Evolutionary conservation across 1,140 invertebrate genomes (phyloP), one percentile per base, ranked within the genome.

Genomic region (Limonius californicus): DNA sequence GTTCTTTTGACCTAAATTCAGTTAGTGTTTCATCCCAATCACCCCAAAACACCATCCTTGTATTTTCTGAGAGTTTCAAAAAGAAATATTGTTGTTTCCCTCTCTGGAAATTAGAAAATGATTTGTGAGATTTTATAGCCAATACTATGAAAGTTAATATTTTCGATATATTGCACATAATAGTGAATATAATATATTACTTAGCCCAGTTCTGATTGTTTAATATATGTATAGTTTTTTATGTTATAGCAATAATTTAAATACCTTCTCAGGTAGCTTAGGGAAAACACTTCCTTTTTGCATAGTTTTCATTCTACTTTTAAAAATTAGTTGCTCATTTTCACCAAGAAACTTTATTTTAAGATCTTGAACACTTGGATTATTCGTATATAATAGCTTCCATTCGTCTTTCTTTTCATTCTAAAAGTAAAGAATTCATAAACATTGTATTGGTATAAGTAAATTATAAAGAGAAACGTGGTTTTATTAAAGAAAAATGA

Each of bases 311-410:
- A 72, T 67, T 20, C 73, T 63, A 47, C 72, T 68, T 47, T 74
- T 47, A 19, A 43, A 54, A n/a, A 75, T 56, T 12, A 65, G 42
- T n/a, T 43, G 12, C 30, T 68, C 63, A 19, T 71, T 73, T 14
- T 61, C 18, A 35, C 56, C 57, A 12, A 18, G 42, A 18, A 62
- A 69, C 20, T 61, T 47, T 19, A 54, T 12, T 64, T 67, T 72
- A 8, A 76, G 14, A 27, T 66, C 61, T 53, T 69, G 59, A 1
- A 76, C 61, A 50, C 68, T 68, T 12, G 66, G 63, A 68, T 74
- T 66, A 11, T 54, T 64, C 14, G 71, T 54, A 11, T 71, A 42
- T 4, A 74, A 9, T 2, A 62, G 43, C 54, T 62, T 56, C 58
- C 72, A 68, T 50, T 72, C 63, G 21, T 62, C 56, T 32, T 70